Base-by-base conservation (phyloP, 2,113 vertebrate species). In the Lota lota region DNA sequence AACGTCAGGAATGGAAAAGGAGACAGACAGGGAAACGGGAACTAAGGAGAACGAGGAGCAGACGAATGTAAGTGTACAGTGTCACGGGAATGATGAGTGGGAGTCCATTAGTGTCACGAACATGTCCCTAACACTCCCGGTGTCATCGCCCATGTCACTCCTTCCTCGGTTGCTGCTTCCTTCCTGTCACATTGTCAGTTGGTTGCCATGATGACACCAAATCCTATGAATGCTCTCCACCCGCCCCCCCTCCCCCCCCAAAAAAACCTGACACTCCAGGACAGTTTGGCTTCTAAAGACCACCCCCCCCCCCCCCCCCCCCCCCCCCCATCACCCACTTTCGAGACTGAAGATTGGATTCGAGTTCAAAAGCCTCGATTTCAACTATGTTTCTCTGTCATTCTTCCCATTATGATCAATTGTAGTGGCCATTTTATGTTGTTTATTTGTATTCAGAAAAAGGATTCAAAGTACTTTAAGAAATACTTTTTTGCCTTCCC, bases 91-190 rank as follows among this genome's bases (percentile, higher is more conserved):
- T 17, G 3, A 61, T 11, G 64, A 85, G 78, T 65, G 68, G 65
- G 36, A 69, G 84, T 87, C 85, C 73, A 85, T 90, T 86, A 88
- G 75, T 84, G 86, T 88, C 79, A 85, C 11, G 5, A 57, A 73
- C 65, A 24, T 21, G 76, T 87, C 88, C 83, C 24, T 58, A 72
- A 69, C 72, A 20, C 72, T 80, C 63, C 5, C 69, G 71, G 71
- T 74, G 76, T 87, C 77, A 83, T 78, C 53, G 77, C 69, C 78
- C 66, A 50, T 66, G 83, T 81, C 83, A 82, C 61, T 73, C 80
- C 77, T 70, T 68, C 68, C 54, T 73, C 62, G 10, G 17, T 18
- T 24, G 24, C 58, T 54, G 22, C 50, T 70, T 69, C 53, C 73
- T 18, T 57, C 85, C 80, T 82, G 67, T 83, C 79, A 85, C 76